These are phyloP conservation scores for Priapulus caudatus DNA, from an alignment of 2,888 invertebrate genomes.

Conservation along the genomic window DNA sequence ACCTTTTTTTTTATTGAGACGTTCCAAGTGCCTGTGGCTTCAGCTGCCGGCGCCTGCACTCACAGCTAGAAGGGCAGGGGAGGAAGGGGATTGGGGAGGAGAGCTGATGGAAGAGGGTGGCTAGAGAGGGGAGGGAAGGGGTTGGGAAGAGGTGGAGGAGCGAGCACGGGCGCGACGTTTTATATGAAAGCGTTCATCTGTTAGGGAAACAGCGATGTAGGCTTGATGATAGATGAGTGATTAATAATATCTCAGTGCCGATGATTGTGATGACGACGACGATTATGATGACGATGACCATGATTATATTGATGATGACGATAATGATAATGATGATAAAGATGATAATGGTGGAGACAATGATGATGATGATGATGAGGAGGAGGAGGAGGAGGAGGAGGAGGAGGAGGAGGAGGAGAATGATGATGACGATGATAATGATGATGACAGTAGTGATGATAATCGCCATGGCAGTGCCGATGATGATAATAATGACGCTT, in stretches of 20 bases:
- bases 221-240: too few species aligned
- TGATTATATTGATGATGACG: conserved; percentile 10
- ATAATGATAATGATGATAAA: conserved; percentile 6
- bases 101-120: too few species aligned
- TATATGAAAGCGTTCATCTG: too few species aligned
- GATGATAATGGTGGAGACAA: conserved; percentile 7
- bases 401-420: background rate
- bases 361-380: conserved; percentile 9
- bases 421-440: conserved; percentile 5
- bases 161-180: too few species aligned
- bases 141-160: too few species aligned
- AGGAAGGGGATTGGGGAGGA: too few species aligned
- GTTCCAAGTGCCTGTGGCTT: too few species aligned
- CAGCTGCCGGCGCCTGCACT: too few species aligned
- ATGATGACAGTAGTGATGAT: conserved; percentile 6
- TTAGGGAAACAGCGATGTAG: too few species aligned
- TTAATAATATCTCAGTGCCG: conserved; percentile 6
- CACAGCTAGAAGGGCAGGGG: too few species aligned
- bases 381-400: conserved; percentile 7
- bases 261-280: conserved; percentile 10
- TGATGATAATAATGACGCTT: conserved; percentile 6
- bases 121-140: too few species aligned
- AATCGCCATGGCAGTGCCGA: conserved; percentile 2
- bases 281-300: conserved; percentile 11
- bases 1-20: too few species aligned